These are phyloP conservation scores for Myiothlypis chrysogaster DNA, from an alignment of 2,797 vertebrate species.

Conservation along the genomic window DNA sequence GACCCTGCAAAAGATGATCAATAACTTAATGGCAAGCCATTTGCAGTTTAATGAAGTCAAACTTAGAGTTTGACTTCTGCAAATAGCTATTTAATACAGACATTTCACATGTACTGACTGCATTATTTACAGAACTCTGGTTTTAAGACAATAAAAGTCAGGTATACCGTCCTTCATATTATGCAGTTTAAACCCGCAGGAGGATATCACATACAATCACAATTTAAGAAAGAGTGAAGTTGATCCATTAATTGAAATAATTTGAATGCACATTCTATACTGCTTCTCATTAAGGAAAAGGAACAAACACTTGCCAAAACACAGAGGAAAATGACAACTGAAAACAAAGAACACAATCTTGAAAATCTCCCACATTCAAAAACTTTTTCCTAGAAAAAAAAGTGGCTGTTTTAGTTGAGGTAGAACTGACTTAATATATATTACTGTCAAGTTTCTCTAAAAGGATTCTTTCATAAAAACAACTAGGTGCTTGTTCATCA, in stretches of 20 bases:
- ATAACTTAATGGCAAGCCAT: background rate
- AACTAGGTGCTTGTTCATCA: background rate
- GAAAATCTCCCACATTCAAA: background rate
- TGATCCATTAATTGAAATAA: background rate
- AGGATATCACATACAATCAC: background rate
- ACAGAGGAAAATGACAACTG: background rate
- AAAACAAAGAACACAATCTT: background rate
- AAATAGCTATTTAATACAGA: background rate
- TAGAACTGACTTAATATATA: background rate
- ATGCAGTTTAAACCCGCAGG: background rate
- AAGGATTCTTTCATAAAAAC: background rate
- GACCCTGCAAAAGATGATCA: background rate
- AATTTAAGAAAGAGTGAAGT: background rate
- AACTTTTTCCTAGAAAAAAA: background rate
- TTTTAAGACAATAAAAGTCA: background rate
- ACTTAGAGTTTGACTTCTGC: background rate
- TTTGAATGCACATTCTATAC: background rate
- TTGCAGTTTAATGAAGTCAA: background rate
- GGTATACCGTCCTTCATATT: background rate
- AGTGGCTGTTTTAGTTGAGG: background rate
- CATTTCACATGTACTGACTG: background rate
- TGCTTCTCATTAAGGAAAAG: background rate
- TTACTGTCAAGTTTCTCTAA: background rate
- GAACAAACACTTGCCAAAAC: background rate
- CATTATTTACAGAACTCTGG: background rate